A percentile compares a stretch with the other conserved stretches of the same genome.
Conservation (phyloP, 2,888 invertebrate genomes). For the Xanthia togata region DNA sequence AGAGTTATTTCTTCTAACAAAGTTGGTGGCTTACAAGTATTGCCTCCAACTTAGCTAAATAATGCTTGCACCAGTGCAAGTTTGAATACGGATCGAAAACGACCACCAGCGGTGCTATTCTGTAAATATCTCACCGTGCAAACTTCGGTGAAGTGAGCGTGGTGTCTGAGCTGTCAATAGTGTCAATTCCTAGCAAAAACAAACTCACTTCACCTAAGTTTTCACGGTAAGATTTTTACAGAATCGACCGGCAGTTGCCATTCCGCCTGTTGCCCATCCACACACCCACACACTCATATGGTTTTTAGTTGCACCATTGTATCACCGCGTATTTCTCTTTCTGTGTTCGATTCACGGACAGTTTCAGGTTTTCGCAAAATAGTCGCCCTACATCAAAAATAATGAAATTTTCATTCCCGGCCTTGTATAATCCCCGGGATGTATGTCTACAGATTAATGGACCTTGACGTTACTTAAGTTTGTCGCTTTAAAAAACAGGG, state of each 20-base stretch:
- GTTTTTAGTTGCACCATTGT: constrained; percentile 5
- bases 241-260: too few species aligned
- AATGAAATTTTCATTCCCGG: too few species aligned
- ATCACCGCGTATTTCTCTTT: neutral
- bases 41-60: neutral
- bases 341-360: neutral
- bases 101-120: too few species aligned
- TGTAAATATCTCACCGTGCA: too few species aligned
- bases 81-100: too few species aligned
- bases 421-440: neutral
- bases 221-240: too few species aligned
- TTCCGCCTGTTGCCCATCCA: neutral
- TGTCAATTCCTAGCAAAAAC: too few species aligned
- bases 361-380: neutral
- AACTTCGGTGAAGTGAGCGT: too few species aligned
- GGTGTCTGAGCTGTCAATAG: too few species aligned
- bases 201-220: too few species aligned
- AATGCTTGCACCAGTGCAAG: too few species aligned
- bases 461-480: neutral
- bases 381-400: neutral
- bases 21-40: neutral
- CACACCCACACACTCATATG: neutral
- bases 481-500: neutral
- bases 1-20: neutral
- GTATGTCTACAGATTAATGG: too few species aligned